These are phyloP conservation scores for Progne subis DNA, from an alignment of 2,113 vertebrate species.

Conservation along the genomic window DNA sequence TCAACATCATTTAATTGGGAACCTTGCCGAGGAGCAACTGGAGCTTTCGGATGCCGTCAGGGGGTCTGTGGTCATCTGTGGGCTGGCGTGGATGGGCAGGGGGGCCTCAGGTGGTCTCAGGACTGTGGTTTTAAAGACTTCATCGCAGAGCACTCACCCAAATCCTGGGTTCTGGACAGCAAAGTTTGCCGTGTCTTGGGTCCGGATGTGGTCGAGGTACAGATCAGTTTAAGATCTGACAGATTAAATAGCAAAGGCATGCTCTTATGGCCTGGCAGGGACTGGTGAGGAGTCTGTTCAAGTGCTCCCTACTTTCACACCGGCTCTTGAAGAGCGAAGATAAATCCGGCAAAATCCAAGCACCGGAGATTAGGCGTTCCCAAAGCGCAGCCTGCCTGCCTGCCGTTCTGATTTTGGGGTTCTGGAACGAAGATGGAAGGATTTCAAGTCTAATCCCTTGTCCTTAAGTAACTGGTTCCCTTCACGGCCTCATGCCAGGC, in stretches of 20 bases:
- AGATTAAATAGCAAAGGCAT: background rate
- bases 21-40: background rate
- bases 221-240: background rate
- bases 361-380: fast-evolving
- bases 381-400: fast-evolving
- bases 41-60: background rate
- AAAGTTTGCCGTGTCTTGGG: fast-evolving
- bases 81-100: background rate
- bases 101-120: background rate
- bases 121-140: fast-evolving
- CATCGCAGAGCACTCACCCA: background rate
- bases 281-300: background rate
- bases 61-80: background rate
- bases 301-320: background rate
- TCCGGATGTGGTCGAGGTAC: background rate
- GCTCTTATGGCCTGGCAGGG: background rate
- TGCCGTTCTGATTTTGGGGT: fast-evolving
- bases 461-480: background rate
- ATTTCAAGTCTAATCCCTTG: background rate
- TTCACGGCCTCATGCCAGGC: background rate
- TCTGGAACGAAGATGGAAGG: background rate
- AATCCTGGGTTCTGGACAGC: background rate
- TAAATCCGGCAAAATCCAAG: background rate
- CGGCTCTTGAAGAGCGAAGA: fast-evolving
- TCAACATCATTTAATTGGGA: background rate